Evolutionary conservation across 2,797 vertebrate genomes (phyloP).

Genomic region (Pseudocheirus occidentalis): DNA sequence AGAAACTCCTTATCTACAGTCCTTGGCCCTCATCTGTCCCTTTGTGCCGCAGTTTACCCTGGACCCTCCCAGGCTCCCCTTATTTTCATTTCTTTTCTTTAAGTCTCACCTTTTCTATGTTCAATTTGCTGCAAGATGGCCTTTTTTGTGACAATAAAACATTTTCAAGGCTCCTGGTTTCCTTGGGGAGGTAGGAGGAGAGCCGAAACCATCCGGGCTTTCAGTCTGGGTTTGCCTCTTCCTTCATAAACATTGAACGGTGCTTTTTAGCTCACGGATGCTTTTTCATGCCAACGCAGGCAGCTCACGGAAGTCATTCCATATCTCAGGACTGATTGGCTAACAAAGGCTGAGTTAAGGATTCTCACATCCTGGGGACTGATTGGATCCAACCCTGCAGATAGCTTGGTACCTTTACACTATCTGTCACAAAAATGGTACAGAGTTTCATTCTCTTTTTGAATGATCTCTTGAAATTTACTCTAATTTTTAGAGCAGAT

Average conservation of each 20-base stretch:
- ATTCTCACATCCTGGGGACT: background rate
- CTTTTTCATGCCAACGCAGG: background rate
- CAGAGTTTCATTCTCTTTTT: background rate
- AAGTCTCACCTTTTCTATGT: background rate
- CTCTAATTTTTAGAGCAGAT: background rate
- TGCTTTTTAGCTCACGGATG: background rate
- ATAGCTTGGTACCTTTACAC: background rate
- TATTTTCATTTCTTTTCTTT: background rate
- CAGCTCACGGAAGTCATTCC: background rate
- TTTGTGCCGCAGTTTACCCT: background rate
- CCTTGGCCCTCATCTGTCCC: background rate
- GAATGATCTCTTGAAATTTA: background rate
- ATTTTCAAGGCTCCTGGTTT: background rate
- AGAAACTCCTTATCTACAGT: background rate
- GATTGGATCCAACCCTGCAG: background rate
- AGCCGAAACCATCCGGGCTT: background rate
- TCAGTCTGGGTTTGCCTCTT: background rate
- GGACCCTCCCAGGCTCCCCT: background rate
- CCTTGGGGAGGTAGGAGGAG: background rate
- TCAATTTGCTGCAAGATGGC: background rate
- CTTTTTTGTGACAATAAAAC: background rate
- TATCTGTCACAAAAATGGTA: background rate
- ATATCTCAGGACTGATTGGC: background rate
- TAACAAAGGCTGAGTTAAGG: background rate
- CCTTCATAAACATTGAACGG: background rate